phyloP scores from a whole-genome alignment of 2,888 invertebrate genomes.

The Drosophila meridionalis region DNA sequence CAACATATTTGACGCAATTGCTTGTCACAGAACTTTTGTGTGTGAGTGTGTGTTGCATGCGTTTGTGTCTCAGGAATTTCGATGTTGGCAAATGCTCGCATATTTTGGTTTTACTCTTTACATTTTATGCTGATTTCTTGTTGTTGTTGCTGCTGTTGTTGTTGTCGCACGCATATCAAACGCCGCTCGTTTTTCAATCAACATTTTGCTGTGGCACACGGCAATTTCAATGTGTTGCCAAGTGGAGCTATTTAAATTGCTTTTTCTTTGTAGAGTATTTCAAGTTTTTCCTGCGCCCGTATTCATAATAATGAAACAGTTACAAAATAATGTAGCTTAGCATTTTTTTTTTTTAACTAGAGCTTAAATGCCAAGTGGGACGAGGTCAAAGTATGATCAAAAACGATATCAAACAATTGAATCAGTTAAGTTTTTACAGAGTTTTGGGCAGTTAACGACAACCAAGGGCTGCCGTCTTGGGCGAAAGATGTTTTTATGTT shows the following conservation, averaged over 20 bases:
- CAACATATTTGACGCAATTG: constrained; percentile 56
- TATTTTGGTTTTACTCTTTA: not conserved
- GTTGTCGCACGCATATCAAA: constrained; percentile 56
- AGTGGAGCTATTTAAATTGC: constrained; percentile 14
- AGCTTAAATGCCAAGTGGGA: constrained; percentile 7
- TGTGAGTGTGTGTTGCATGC: constrained; percentile 20
- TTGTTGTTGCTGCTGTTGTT: constrained; percentile 16
- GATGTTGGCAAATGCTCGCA: constrained; percentile 58
- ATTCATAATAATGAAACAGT: constrained; percentile 6
- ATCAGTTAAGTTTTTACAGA: not conserved
- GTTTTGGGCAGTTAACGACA: not conserved
- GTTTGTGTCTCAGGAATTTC: constrained; percentile 58
- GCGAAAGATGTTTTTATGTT: not conserved
- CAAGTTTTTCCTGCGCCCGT: not conserved
- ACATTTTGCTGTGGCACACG: constrained; percentile 44
- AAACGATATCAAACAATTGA: not conserved
- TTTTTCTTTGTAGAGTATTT: constrained; percentile 10
- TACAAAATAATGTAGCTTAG: constrained; percentile 7
- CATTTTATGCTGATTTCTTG: constrained; percentile 8
- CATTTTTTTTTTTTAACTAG: not conserved
- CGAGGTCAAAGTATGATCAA: constrained; percentile 8
- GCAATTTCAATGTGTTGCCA: constrained; percentile 44
- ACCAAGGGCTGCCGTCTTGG: not conserved
- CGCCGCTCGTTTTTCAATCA: constrained; percentile 67
- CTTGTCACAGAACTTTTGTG: constrained; percentile 61